Conservation (phyloP, 2,888 invertebrate species). For the Tachystola acroxantha region DNA sequence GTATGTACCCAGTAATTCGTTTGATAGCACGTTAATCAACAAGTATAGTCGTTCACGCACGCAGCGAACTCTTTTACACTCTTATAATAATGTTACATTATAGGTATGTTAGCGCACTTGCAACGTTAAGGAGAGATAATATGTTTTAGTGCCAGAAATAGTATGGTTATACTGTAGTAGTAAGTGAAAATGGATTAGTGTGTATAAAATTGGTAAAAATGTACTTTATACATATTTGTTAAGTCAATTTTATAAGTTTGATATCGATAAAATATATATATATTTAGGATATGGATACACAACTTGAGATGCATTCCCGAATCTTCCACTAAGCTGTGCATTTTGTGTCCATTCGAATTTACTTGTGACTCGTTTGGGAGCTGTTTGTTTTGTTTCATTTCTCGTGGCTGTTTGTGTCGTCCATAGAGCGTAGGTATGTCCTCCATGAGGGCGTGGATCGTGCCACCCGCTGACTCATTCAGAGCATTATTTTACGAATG, state of each 20-base stretch:
- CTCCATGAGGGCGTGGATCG: constrained; percentile 38
- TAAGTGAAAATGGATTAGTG: constrained; percentile 30
- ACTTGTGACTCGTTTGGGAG: constrained; percentile 15
- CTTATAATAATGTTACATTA: constrained; percentile 23
- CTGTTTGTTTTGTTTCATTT: constrained; percentile 16
- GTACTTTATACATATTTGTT: constrained; percentile 48
- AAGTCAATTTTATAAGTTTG: constrained; percentile 62
- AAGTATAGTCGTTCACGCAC: constrained; percentile 36
- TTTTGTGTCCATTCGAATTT: constrained; percentile 40
- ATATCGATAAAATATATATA: constrained; percentile 31
- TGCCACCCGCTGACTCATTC: constrained; percentile 1
- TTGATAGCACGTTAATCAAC: constrained; percentile 35
- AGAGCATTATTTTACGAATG: constrained; percentile 5
- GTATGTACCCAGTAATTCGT: constrained; percentile 24
- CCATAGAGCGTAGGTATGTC: constrained; percentile 26
- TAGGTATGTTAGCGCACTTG: constrained; percentile 33
- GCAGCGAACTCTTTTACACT: constrained; percentile 38
- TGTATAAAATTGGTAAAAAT: constrained; percentile 29
- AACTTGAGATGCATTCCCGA: constrained; percentile 62
- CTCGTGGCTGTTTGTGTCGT: constrained; percentile 29
- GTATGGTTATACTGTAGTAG: constrained; percentile 27
- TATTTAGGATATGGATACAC: constrained; percentile 36
- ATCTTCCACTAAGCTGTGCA: constrained; percentile 56
- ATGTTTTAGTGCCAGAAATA: constrained; percentile 35
- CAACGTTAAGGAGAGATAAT: constrained; percentile 22